Base-by-base conservation (phyloP, 2,888 invertebrate genomes). In the Drosophila gaucha region DNA sequence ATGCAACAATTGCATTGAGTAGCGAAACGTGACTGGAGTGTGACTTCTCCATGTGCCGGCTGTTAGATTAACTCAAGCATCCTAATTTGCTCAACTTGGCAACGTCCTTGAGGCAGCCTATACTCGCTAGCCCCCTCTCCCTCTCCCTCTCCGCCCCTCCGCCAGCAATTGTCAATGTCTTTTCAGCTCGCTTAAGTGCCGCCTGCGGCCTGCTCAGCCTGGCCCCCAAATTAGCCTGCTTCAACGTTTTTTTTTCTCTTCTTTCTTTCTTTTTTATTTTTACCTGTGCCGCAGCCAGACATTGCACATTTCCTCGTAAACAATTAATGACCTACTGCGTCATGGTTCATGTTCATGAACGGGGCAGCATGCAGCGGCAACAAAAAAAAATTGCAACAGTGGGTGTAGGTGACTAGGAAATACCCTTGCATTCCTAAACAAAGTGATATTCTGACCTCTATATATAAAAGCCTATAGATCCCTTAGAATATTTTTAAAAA, bases 271-370 rank as follows among this genome's bases (percentile, higher is more conserved):
- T 20, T 30, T 43, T 30, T 46, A 28, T 44, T 12, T 33, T 54
- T 59, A 55, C 58, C 58, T 59, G 16, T 16, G 36, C 55, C 58
- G 28, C 41, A 55, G 62, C 58, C 50, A 59, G 57, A 60, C 60
- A 47, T 39, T 66, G 67, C 65, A 46, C 60, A 71, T 64, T 77
- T 77, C 49, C 67, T 52, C 60, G 68, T 74, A 69, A 74, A 76
- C 82, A 84, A 78, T 85, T 82, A 86, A 86, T 86, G 85, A 85
- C 86, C 85, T 82, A 85, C 82, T 86, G 84, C 78, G 80, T 83
- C 66, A 68, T 67, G 78, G 83, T 78, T 75, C 75, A 69, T 58
- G 73, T 72, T 68, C 69, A 57, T 31, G 52, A 54, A 35, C 50
- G 35, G 49, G 35, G 35, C 35, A 49, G 35, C 24, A 12, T 35